These are phyloP conservation scores for Vicugna pacos DNA, from an alignment of 2,113 vertebrate genomes.

Conservation along the genomic window DNA sequence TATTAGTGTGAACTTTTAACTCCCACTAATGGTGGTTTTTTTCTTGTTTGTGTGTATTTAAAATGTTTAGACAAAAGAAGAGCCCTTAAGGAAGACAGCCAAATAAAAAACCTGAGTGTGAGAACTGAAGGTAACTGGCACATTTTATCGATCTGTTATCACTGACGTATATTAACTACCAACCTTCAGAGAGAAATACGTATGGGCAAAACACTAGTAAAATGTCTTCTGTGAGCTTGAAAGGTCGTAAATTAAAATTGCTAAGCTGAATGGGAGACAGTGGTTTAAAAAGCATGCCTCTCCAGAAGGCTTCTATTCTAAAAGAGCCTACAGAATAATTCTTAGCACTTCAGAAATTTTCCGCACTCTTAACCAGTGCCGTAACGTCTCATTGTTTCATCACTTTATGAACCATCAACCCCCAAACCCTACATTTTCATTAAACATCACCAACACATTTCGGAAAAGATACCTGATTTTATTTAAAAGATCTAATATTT, in stretches of 20 bases:
- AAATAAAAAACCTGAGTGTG: neutral
- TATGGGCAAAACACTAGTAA: neutral
- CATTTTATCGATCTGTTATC: neutral
- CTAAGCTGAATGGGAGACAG: neutral
- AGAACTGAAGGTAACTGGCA: constrained; percentile 34
- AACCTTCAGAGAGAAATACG: neutral
- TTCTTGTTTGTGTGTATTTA: neutral
- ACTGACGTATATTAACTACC: neutral
- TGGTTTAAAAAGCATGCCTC: neutral
- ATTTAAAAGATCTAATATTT: constrained; percentile 19
- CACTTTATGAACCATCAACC: neutral
- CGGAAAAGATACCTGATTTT: neutral
- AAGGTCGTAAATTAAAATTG: neutral
- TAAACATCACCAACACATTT: constrained; percentile 20
- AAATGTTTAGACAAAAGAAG: constrained; percentile 26
- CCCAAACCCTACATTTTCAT: neutral
- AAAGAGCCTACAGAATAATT: neutral
- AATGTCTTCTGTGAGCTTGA: neutral
- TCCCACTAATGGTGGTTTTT: neutral
- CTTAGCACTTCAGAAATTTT: neutral
- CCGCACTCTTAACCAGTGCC: neutral
- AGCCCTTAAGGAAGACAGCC: constrained; percentile 28
- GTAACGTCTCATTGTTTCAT: neutral
- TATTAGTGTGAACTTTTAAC: neutral
- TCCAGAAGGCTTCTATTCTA: neutral